Percentiles rank a stretch among this genome's conserved stretches.
These are phyloP conservation scores for Dipus sagitta DNA, from an alignment of 2,797 vertebrate species.

Conservation along the genomic window DNA sequence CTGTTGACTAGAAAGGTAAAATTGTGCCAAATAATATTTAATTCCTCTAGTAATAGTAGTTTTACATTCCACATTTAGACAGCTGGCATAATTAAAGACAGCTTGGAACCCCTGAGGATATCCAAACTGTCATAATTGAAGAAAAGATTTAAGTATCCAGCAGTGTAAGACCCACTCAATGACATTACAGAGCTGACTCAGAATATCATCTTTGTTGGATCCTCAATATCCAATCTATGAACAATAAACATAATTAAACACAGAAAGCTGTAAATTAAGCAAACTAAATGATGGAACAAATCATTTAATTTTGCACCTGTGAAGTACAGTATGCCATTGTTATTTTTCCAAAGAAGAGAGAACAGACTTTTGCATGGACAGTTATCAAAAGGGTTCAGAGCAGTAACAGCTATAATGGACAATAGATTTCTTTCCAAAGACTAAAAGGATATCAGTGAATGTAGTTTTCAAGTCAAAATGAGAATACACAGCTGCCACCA, in stretches of 20 bases:
- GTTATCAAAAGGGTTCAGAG: conserved; percentile 77
- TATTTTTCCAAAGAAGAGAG: conserved; percentile 66
- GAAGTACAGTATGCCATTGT: conserved; percentile 77
- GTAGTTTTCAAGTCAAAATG: conserved; percentile 73
- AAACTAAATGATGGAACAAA: conserved; percentile 76
- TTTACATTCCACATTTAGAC: conserved; percentile 71
- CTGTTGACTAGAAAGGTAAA: conserved; percentile 68
- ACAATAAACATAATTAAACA: conserved; percentile 79
- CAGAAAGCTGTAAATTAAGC: conserved; percentile 75
- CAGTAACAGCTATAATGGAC: conserved; percentile 51
- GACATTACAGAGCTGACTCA: conserved; percentile 80
- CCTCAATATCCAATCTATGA: conserved; percentile 79
- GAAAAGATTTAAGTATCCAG: conserved; percentile 70
- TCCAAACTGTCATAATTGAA: conserved; percentile 76
- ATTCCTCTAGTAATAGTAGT: conserved; percentile 72
- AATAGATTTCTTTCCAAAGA: conserved; percentile 73
- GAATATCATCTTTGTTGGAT: conserved; percentile 72
- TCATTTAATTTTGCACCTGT: conserved; percentile 76
- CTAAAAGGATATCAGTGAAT: conserved; percentile 73
- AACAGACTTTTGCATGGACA: conserved; percentile 58
- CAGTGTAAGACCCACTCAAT: conserved; percentile 72
- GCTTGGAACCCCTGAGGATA: conserved; percentile 75
- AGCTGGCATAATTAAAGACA: conserved; percentile 78
- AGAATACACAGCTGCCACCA: conserved; percentile 69
- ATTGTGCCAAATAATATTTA: conserved; percentile 81